A percentile compares a stretch with the other conserved stretches of the same genome.
These are phyloP conservation scores for Carcharodon carcharias DNA, from an alignment of 2,797 vertebrate genomes.

Conservation along the genomic window DNA sequence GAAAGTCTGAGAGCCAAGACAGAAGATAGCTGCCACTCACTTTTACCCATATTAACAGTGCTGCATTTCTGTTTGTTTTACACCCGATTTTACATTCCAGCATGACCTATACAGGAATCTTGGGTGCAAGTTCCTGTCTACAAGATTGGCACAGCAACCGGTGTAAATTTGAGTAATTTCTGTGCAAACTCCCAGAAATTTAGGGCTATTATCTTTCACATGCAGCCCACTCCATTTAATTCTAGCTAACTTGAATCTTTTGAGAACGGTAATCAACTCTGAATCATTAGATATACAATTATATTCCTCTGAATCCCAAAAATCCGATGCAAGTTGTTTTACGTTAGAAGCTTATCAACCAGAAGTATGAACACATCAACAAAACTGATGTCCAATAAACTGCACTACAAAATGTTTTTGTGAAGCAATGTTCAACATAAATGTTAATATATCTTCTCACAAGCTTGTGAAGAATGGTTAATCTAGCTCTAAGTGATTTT, in stretches of 20 bases:
- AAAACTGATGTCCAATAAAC: no score
- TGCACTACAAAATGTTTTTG: no score
- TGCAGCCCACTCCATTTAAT: no score
- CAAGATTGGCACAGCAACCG: background rate
- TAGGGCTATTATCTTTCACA: background rate
- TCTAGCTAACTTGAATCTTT: no score
- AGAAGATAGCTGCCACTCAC: background rate
- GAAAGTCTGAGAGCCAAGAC: background rate
- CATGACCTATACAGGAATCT: background rate
- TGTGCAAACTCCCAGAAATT: background rate
- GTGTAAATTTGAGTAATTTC: background rate
- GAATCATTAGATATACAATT: no score
- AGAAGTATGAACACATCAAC: no score
- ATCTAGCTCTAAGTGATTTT: background rate
- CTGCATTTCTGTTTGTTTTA: background rate
- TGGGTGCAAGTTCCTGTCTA: background rate
- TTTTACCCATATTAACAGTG: no score
- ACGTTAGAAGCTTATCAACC: no score
- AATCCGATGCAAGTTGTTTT: no score
- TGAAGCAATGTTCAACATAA: no score
- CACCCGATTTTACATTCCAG: background rate
- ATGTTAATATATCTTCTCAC: background rate
- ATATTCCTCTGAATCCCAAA: no score
- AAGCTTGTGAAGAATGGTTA: background rate
- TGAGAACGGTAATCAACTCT: no score